Evolutionary conservation across 2,113 vertebrate species (phyloP).

Genomic region (Pterocles orientalis): DNA sequence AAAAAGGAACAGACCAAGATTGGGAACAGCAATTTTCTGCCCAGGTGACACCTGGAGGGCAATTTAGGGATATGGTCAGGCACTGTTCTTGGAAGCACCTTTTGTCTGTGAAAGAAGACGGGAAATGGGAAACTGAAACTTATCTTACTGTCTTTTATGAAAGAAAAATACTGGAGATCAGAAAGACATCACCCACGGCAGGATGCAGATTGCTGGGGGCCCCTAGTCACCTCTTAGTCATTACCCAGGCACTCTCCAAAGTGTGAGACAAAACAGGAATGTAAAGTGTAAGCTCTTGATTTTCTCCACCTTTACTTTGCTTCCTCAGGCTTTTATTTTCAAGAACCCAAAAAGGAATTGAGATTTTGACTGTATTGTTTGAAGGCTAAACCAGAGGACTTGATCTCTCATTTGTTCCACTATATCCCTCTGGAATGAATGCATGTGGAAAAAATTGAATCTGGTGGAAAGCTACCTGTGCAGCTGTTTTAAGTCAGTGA

Average conservation of each 20-base stretch:
- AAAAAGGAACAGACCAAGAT: background rate
- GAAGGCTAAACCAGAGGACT: background rate
- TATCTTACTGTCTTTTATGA: background rate
- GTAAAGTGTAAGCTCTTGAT: background rate
- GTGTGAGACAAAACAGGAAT: background rate
- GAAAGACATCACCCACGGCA: background rate
- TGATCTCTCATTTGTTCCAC: background rate
- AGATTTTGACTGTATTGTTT: background rate
- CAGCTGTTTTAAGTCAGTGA: fast-evolving
- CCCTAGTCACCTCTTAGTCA: fast-evolving
- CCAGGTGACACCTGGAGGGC: background rate
- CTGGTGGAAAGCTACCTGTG: background rate
- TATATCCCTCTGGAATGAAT: background rate
- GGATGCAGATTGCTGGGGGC: background rate
- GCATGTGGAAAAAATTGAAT: background rate
- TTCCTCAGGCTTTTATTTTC: background rate
- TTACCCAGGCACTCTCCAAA: background rate
- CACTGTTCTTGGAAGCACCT: background rate
- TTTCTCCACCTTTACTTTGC: background rate
- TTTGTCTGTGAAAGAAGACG: background rate
- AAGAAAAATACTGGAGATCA: background rate
- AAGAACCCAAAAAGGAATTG: background rate
- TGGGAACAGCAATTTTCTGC: background rate
- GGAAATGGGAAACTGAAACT: background rate
- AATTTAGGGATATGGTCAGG: fast-evolving